Percentiles rank a stretch among this genome's conserved stretches.
Conservation (phyloP, 2,797 vertebrate species). For the Neosilurus mollespiculum region DNA sequence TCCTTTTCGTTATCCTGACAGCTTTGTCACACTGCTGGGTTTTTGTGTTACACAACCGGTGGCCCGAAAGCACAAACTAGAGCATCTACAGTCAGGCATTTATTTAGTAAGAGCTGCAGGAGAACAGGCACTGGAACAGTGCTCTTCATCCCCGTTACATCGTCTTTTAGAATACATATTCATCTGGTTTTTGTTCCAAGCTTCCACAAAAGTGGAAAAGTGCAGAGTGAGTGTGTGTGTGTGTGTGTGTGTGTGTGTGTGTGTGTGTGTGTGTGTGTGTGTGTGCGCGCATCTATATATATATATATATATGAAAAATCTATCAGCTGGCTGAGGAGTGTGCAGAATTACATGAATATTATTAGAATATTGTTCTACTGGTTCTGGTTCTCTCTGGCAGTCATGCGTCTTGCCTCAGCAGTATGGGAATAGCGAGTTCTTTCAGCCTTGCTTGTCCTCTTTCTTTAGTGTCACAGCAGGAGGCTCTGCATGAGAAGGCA, state of each 20-base stretch:
- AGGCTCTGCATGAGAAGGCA: slow-evolving; percentile 37
- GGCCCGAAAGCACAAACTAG: background rate
- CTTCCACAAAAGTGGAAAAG: background rate
- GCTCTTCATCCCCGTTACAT: background rate
- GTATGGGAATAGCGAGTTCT: slow-evolving; percentile 27
- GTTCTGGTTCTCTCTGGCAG: background rate
- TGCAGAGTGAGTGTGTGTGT: background rate
- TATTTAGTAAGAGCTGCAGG: background rate
- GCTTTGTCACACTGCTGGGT: background rate
- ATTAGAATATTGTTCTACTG: background rate
- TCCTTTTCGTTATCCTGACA: background rate
- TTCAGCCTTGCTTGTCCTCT: slow-evolving; percentile 65
- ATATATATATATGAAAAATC: too few species aligned
- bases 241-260: background rate
- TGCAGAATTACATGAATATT: background rate
- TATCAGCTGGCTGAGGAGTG: background rate
- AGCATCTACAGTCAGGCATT: background rate
- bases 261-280: background rate
- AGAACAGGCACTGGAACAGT: background rate
- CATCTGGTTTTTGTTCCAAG: background rate
- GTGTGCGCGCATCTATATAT: too few species aligned
- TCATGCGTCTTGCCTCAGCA: background rate
- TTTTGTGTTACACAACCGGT: background rate
- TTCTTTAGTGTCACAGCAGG: slow-evolving; percentile 60
- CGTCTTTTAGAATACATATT: background rate